Evolutionary conservation across 53 echinoderm and acorn worm species (phyloP), one percentile per base, ranked within the genome.

Genomic region (Glandiceps talaboti): DNA sequence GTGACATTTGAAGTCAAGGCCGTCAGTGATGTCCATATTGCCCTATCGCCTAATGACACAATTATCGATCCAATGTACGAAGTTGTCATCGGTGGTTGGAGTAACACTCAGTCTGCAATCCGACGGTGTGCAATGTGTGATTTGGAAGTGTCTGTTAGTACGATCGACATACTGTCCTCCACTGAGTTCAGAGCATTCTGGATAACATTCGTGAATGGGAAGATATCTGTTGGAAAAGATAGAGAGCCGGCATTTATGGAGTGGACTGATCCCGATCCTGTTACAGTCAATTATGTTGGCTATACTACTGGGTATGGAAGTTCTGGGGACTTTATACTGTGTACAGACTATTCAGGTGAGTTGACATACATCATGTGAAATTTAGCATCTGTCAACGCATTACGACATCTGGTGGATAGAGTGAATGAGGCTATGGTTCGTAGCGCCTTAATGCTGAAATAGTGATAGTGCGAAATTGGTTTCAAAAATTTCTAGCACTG

Each of bases 101-200:
- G 33, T 29, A 91, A 91, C 82, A 79, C 74, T 28, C 29, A 80
- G 73, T 91, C 92, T 1, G 86, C 80, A 29, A 91, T 91, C 27
- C 78, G 92, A 27, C 77, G 81, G 31, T 89, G 89, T 30, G 20
- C 20, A 20, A 6, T 12, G 64, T 45, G 64, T 45, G 64, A 6
- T 45, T 12, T 82, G 29, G 77, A 79, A 73, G 89, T 82, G 26
- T 78, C 74, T 30, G 80, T 79, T 27, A 73, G 75, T 64, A 91
- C 91, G 26, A 83, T 86, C 14, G 78, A 74, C 29, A 79, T 84
- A 28, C 84, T 88, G 20, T 88, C 76, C 33, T 30, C 12, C 10
- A 77, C 74, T 28, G 88, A 88, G 76, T 91, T 89, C 83, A 78
- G 91, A 0, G 91, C 88, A 20, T 91, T 91, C 76, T 86, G 87